phyloP scores from a whole-genome alignment of 2,888 invertebrate species.

The Willowsia nigromaculata region DNA sequence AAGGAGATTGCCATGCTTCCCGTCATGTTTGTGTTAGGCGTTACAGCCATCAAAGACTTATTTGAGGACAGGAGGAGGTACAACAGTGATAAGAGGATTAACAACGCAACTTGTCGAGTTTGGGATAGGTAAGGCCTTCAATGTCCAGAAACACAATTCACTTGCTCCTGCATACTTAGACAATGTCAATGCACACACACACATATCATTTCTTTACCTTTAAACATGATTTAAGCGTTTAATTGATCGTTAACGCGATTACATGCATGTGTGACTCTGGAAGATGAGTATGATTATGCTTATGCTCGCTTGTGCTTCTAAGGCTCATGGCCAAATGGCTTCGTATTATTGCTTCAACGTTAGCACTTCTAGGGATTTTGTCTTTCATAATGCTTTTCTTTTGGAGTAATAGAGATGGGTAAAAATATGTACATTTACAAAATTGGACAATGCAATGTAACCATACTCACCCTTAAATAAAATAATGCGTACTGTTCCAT shows the following conservation, averaged over 20 bases:
- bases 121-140: constrained; percentile 89
- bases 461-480: too few relatives aligned
- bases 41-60: constrained; percentile 96
- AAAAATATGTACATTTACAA: too few relatives aligned
- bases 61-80: constrained; percentile 95
- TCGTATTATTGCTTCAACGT: not conserved
- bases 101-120: constrained; percentile 94
- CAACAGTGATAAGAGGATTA: constrained; percentile 95
- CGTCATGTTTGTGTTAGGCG: constrained; percentile 94
- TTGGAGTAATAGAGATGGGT: too few relatives aligned
- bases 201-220: not conserved
- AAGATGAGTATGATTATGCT: not conserved
- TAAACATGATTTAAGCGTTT: not conserved
- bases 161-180: not conserved
- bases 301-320: not conserved
- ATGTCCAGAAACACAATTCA: not conserved
- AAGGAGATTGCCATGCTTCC: constrained; percentile 98
- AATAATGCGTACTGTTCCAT: too few relatives aligned
- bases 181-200: not conserved
- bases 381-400: too few relatives aligned
- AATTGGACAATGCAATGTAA: too few relatives aligned
- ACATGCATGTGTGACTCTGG: not conserved
- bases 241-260: constrained; percentile 23
- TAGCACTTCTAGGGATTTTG: too few relatives aligned
- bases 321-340: not conserved